Evolutionary conservation across 2,888 invertebrate genomes (phyloP).

Genomic region (Hirtodrosophila trivittata): DNA sequence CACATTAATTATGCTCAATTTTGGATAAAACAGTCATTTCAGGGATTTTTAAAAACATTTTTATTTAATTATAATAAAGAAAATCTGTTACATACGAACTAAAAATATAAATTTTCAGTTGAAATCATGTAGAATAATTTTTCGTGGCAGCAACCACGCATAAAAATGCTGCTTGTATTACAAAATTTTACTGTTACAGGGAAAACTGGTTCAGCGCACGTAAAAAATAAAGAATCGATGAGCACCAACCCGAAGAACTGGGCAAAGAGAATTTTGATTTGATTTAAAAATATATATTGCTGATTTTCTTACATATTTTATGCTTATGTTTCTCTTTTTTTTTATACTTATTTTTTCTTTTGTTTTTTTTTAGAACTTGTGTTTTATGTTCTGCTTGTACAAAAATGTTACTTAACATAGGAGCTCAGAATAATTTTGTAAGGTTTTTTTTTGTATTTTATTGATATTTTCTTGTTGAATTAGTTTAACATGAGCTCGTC

Average conservation of each 20-base stretch:
- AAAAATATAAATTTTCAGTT: slow-evolving; percentile 38
- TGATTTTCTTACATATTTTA: slow-evolving; percentile 28
- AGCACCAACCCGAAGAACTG: slow-evolving; percentile 34
- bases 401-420: slow-evolving; percentile 60
- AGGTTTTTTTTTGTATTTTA: slow-evolving; percentile 29
- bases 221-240: slow-evolving; percentile 24
- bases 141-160: slow-evolving; percentile 43
- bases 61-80: slow-evolving; percentile 47
- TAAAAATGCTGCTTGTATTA: slow-evolving; percentile 12
- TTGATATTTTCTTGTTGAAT: slow-evolving; percentile 33
- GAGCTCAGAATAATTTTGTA: slow-evolving; percentile 16
- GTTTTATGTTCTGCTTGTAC: slow-evolving; percentile 57
- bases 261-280: slow-evolving; percentile 3
- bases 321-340: slow-evolving; percentile 13
- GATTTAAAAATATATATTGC: slow-evolving; percentile 63
- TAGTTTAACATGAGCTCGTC: slow-evolving; percentile 56
- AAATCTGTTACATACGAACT: slow-evolving; percentile 57
- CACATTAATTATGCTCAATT: slow-evolving; percentile 7
- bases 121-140: slow-evolving; percentile 11
- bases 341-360: slow-evolving; percentile 11
- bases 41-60: slow-evolving; percentile 52
- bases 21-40: neutral
- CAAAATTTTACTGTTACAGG: slow-evolving; percentile 13
- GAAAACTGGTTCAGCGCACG: slow-evolving; percentile 50
- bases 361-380: slow-evolving; percentile 30